phyloP scores from a whole-genome alignment of 2,113 vertebrate genomes.

The Hiodon alosoides region DNA sequence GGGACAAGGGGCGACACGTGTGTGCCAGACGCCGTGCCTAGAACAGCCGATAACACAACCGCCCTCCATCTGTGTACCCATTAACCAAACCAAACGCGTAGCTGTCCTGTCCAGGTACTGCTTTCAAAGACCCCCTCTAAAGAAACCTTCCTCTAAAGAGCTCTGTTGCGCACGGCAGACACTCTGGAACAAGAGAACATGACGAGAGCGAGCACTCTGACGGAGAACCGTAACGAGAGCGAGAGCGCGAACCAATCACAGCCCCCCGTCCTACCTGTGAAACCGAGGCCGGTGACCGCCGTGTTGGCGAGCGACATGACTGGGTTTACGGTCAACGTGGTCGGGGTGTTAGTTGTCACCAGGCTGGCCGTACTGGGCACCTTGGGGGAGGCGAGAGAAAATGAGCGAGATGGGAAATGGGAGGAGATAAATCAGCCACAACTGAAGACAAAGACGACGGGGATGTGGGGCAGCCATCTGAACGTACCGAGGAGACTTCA shows the following conservation, averaged over 20 bases:
- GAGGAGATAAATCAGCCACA: background rate
- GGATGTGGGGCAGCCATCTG: background rate
- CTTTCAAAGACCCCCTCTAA: too few relatives aligned
- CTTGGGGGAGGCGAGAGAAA: constrained; percentile 48
- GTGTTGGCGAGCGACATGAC: constrained; percentile 87
- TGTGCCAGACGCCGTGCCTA: constrained; percentile 76
- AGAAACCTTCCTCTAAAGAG: too few relatives aligned
- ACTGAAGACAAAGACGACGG: background rate
- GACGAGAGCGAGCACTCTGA: too few relatives aligned
- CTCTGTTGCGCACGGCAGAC: too few relatives aligned
- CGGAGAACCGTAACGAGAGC: too few relatives aligned
- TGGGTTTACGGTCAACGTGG: constrained; percentile 89
- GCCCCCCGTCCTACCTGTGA: constrained; percentile 70
- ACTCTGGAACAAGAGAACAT: too few relatives aligned
- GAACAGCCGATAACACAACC: constrained; percentile 8
- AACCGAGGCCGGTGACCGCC: constrained; percentile 74
- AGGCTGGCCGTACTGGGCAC: constrained; percentile 93
- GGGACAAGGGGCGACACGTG: constrained; percentile 88
- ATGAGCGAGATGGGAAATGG: background rate
- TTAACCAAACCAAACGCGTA: too few relatives aligned
- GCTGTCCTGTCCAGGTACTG: too few relatives aligned
- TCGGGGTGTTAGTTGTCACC: constrained; percentile 87
- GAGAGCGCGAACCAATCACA: background rate
- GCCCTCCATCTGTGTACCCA: too few relatives aligned
- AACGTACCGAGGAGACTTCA: too few relatives aligned